Percentiles rank a stretch among this genome's conserved stretches.
Conservation (phyloP, 2,797 vertebrate genomes). For the Coendou prehensilis region DNA sequence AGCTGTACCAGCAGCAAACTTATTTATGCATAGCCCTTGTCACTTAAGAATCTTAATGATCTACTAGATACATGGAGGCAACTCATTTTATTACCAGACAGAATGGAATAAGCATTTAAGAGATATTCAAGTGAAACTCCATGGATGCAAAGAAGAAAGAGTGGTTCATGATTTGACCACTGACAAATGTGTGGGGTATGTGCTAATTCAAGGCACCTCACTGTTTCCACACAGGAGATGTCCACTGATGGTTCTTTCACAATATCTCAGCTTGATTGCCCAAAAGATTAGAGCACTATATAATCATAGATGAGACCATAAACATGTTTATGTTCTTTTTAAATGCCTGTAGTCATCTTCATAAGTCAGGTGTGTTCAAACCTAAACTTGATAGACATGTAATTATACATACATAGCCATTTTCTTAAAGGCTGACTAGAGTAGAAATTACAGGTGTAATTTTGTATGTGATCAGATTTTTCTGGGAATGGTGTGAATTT, state of each 20-base stretch:
- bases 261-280: not conserved
- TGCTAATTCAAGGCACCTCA: not conserved
- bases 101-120: not conserved
- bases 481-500: constrained; percentile 19
- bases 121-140: not conserved
- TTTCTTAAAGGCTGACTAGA: not conserved
- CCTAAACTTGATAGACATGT: not conserved
- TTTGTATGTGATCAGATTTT: constrained; percentile 21
- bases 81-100: constrained; percentile 8
- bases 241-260: not conserved
- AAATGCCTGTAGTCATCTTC: not conserved
- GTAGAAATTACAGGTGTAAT: constrained; percentile 22
- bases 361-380: not conserved
- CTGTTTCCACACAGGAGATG: not conserved
- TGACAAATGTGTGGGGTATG: not conserved
- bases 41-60: not conserved
- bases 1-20: not conserved
- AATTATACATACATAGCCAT: not conserved
- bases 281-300: not conserved
- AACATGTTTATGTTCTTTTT: not conserved
- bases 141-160: not conserved
- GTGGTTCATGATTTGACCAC: not conserved
- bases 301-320: not conserved
- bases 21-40: not conserved
- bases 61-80: not conserved